Base-by-base conservation (phyloP, 23 tunicate genomes). In the Styela plicata region DNA sequence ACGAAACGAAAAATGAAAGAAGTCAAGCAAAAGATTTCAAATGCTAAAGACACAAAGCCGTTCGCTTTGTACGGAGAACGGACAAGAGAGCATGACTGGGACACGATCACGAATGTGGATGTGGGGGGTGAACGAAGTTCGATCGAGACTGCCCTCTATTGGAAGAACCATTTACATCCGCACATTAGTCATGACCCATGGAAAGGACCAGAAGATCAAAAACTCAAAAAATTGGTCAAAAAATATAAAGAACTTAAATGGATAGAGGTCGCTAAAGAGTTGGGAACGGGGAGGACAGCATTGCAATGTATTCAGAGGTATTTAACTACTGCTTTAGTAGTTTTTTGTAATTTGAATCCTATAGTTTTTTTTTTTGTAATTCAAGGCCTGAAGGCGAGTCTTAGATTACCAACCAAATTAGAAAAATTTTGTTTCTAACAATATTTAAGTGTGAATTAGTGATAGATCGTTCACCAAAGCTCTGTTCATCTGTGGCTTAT, bases 161-260 rank as follows among this genome's bases (percentile, higher is more conserved):
- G 97, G 97, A 83, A 71, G 66, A 87, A 87, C 33, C 44, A 53
- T 30, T 83, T 84, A 20, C 91, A 84, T 34, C 97, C 97, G 32
- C 74, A 83, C 25, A 83, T 91, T n/a, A 91, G 87, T 33, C 70
- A 74, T 10, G 27, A 34, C 2, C 35, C 87, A 25, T 87, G 91
- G 97, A 73, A 74, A 1, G 52, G 34, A 24, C 83, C 79, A 27
- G 97, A 91, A 64, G 91, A 77, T 67, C 64, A 57, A 19, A 52
- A 66, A 24, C 26, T 92, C 13, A 66, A 69, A 3, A 66, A 64
- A 33, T 78, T 92, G 21, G 92, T 83, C 25, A 70, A 87, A 37
- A 44, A 84, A 36, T 22, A 69, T 19, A 64, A 79, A 22, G 79
- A 74, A 32, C 63, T 57, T 13, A 64, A 68, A 18, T 92, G 97